Evolutionary conservation across 2,113 vertebrate species (phyloP).

Genomic region (Saguinus imperator): DNA sequence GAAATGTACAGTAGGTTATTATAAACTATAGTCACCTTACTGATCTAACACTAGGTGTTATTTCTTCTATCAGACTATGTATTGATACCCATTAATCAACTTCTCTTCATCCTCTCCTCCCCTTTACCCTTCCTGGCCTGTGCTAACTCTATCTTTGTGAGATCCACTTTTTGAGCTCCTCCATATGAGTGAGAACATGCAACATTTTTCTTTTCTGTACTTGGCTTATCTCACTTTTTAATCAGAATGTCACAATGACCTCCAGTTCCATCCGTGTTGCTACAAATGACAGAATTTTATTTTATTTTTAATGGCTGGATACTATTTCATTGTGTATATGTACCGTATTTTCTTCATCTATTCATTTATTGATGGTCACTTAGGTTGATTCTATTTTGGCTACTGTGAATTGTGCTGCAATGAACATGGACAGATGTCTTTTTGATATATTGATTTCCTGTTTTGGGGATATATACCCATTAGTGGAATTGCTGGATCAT

Average conservation of each 20-base stretch:
- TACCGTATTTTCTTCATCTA: neutral
- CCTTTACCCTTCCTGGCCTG: too few species aligned
- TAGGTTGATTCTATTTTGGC: too few species aligned
- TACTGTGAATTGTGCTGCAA: too few species aligned
- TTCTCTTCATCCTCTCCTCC: neutral
- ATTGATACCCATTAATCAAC: neutral
- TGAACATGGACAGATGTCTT: too few species aligned
- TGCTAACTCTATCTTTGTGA: neutral
- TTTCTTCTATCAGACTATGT: neutral
- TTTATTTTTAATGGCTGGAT: neutral
- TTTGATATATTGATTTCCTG: too few species aligned
- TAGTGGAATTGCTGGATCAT: too few species aligned
- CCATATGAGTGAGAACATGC: neutral
- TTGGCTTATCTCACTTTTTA: neutral
- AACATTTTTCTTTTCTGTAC: too few species aligned
- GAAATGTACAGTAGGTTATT: neutral
- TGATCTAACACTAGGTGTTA: neutral
- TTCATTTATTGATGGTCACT: too few species aligned
- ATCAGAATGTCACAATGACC: neutral
- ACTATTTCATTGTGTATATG: neutral
- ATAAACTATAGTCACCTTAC: neutral
- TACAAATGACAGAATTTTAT: neutral
- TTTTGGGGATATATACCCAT: too few species aligned
- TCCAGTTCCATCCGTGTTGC: neutral
- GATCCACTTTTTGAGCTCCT: neutral